Conservation (phyloP, 92 coral and sea anemone genomes). For the Virgularia gustaviana region DNA sequence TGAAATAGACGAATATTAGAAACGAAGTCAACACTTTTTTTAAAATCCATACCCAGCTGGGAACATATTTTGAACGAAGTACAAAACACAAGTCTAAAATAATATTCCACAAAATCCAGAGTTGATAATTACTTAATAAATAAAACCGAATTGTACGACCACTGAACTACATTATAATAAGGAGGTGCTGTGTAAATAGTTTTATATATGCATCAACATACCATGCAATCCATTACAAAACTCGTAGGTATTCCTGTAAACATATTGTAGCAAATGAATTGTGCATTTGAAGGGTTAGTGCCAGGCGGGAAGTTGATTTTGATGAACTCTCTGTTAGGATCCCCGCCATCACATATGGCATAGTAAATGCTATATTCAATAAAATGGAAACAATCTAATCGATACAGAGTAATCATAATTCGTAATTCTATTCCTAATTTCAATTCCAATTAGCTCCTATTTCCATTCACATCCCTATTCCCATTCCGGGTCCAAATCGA, state of each 20-base stretch:
- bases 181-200: background rate
- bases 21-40: no score
- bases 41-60: no score
- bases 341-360: constrained; percentile 50
- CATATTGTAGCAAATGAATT: constrained; percentile 35
- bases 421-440: no score
- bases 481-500: no score
- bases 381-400: no score
- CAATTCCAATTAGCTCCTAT: no score
- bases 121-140: background rate
- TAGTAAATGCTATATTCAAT: constrained; percentile 46
- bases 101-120: no score
- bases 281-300: constrained; percentile 11
- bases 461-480: no score
- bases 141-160: background rate
- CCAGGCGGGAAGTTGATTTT: constrained; percentile 40
- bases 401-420: no score
- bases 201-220: background rate
- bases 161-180: background rate
- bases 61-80: no score
- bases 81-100: no score
- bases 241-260: constrained; percentile 48
- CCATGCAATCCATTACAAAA: constrained; percentile 46
- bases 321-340: constrained; percentile 36
- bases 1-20: no score